Evolutionary conservation across 2,888 invertebrate species (phyloP), one percentile per base, ranked within the genome.

Genomic region (Leptinotarsa rubiginosa): DNA sequence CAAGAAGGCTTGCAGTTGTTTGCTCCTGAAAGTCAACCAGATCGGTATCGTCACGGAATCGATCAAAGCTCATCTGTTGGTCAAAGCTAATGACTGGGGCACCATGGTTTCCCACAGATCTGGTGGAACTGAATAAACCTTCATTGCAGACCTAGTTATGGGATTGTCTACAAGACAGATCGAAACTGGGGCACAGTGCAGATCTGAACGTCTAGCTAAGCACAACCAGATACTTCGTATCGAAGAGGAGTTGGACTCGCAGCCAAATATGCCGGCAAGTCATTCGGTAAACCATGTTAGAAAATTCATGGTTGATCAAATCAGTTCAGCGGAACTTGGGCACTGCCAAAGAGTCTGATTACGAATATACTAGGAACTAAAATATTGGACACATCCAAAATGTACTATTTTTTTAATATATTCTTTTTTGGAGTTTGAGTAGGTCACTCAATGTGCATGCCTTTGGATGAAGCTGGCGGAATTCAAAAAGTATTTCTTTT

Each of bases 181-280:
- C n/a, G n/a, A n/a, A n/a, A n/a, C n/a, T n/a, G n/a, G n/a, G n/a
- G n/a, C n/a, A n/a, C n/a, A 99, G 99, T 62, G 31, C 31, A 62
- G 59, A 62, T 98, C 98, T 5, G 99, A 99, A 89, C 94, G 99
- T 86, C 92, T 98, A 86, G 97, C 98, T 81, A 99, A 99, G 88
- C 99, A 99, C 91, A 99, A 99, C 89, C 99, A 99, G 89, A 95
- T 99, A 81, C 92, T 99, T 73, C 95, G 98, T 85, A 99, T 99
- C 85, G 99, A 99, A 89, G 99, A 99, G 87, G 98, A 99, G 87
- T 92, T 99, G 78, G 99, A 99, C 56, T 90, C 92, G 90, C 88
- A 71, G 99, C 98, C 80, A 96, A 96, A 87, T 99, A 92, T 87
- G 99, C 99, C 78, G 99, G 99, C 85, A 95, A 95, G 88, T 94